Percentiles rank a stretch among this genome's conserved stretches.
Conservation (phyloP, 2,113 vertebrate species). For the Natator depressus region DNA sequence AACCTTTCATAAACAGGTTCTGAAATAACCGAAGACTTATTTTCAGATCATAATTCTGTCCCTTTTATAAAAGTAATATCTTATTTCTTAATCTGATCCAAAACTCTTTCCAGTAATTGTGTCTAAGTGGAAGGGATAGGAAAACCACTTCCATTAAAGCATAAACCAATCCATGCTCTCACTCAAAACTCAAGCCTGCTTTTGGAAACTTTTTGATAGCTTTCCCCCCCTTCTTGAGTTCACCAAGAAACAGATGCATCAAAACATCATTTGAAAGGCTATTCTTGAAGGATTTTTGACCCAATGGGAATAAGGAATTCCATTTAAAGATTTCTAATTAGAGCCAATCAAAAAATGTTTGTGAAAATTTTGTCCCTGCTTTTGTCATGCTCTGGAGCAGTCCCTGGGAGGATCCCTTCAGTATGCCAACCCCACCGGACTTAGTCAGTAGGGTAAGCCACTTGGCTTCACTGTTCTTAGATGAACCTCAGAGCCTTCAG, state of each 20-base stretch:
- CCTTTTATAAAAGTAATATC: accelerated
- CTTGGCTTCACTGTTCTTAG: too few species aligned
- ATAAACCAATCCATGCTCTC: not conserved
- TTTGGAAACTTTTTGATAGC: not conserved
- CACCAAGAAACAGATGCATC: accelerated
- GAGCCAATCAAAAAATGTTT: too few species aligned
- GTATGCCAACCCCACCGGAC: too few species aligned
- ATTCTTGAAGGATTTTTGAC: not conserved
- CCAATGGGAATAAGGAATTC: not conserved
- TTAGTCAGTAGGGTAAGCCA: too few species aligned
- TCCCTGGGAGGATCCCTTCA: too few species aligned
- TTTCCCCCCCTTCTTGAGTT: not conserved
- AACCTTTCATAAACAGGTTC: accelerated
- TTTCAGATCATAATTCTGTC: not conserved
- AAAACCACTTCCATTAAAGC: accelerated
- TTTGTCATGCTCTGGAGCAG: too few species aligned
- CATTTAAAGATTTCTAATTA: not conserved
- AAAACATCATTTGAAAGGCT: not conserved
- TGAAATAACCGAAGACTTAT: not conserved
- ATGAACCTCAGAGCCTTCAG: too few species aligned
- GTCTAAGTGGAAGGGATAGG: not conserved
- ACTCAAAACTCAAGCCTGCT: not conserved
- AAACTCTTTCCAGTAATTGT: accelerated
- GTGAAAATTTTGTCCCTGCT: too few species aligned
- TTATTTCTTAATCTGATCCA: not conserved